Conservation (phyloP, 1,140 invertebrate species). For the Nautilus pompilius region DNA sequence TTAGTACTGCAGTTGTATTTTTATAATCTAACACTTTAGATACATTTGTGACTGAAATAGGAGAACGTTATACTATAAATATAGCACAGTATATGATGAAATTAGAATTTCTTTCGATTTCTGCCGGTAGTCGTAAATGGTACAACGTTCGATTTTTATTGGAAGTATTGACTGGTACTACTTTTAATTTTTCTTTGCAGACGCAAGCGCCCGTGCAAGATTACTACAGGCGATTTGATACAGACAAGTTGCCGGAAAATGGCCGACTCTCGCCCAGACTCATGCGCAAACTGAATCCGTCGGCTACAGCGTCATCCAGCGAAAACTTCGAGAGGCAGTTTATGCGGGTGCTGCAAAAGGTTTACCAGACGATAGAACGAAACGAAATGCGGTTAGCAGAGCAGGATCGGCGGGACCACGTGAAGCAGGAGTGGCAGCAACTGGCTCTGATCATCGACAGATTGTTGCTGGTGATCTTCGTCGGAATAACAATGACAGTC, state of each 20-base stretch:
- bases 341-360: slow-evolving; percentile 64
- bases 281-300: slow-evolving; percentile 21
- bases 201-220: slow-evolving; percentile 37
- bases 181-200: slow-evolving; percentile 23
- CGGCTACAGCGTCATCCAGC: slow-evolving; percentile 8
- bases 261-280: slow-evolving; percentile 44
- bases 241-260: slow-evolving; percentile 37
- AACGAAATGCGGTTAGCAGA: slow-evolving; percentile 68
- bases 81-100: no score
- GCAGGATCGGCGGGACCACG: slow-evolving; percentile 66
- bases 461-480: slow-evolving; percentile 67
- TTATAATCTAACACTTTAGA: no score
- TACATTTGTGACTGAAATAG: no score
- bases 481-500: slow-evolving; percentile 60
- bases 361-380: slow-evolving; percentile 70
- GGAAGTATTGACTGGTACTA: background rate
- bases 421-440: slow-evolving; percentile 75
- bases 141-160: no score
- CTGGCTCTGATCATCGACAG: slow-evolving; percentile 70
- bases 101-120: no score
- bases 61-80: no score
- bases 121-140: no score
- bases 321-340: slow-evolving; percentile 65
- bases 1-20: no score
- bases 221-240: slow-evolving; percentile 36